Base-by-base conservation (phyloP, 2,888 invertebrate genomes). In the Sarcophaga carnaria region DNA sequence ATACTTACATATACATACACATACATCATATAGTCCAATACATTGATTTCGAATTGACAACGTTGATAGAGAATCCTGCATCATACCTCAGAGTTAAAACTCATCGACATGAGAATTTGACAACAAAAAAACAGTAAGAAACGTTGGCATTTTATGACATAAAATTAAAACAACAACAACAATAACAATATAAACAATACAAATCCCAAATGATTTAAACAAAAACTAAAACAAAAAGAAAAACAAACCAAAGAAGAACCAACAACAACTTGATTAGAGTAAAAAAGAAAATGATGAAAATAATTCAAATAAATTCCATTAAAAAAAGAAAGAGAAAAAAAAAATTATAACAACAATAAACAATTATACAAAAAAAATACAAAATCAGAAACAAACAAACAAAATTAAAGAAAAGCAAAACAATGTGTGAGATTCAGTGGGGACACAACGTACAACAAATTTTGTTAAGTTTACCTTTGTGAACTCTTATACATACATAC, bases 151-250 rank as follows among this genome's bases (percentile, higher is more conserved):
- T 77, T 77, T 62, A 60, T 69, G 69, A n/a, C 20, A 66, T 20
- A 27, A 22, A 66, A 59, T 17, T 3, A 70, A 0, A 37, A 66
- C 8, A 20, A n/a, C n/a, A n/a, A n/a, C n/a, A n/a, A 63, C 11
- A 20, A 63, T 11, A 63, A 63, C 17, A 63, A 63, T 20, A 63
- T 20, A 63, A n/a, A 63, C 25, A 64, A 64, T 37, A 10, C 8
- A 72, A 72, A 17, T 45, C 72, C 80, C 71, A 63, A 79, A 79
- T 71, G 59, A 79, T 79, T 79, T 70, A 14, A 37, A 76, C n/a
- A 66, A 59, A 76, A 20, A 79, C 49, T 22, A 49, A 78, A 64
- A 66, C 27, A n/a, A 11, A 60, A 47, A 69, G n/a, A 59, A 20
- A 59, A 71, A 66, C 25, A 64, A 80, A 72, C 27, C 37, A 37